Evolutionary conservation across 2,113 vertebrate species (phyloP).

Genomic region (Rhinolophus ferrumequinum): DNA sequence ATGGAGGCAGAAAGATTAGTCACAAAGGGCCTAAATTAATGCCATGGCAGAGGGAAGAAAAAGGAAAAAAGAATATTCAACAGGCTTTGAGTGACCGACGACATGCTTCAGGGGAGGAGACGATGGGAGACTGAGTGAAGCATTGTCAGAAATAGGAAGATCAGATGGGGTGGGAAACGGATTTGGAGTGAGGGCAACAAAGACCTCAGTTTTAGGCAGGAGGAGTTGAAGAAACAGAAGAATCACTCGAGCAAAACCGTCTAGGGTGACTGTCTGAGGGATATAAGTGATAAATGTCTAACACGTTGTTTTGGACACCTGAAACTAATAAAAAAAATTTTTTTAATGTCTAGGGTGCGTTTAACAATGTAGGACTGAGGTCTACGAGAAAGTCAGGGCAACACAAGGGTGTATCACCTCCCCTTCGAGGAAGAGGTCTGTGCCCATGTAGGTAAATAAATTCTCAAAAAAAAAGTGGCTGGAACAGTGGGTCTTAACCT

Average conservation of each 20-base stretch:
- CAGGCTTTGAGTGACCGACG: not conserved
- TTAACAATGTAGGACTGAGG: not conserved
- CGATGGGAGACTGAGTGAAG: not conserved
- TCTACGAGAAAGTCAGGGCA: not conserved
- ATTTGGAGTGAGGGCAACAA: not conserved
- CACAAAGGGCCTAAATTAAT: not conserved
- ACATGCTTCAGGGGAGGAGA: not conserved
- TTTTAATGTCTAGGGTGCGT: not conserved
- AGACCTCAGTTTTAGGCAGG: not conserved
- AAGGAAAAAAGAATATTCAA: not conserved
- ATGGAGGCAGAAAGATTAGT: slow-evolving; percentile 21
- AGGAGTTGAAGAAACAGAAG: slow-evolving; percentile 19
- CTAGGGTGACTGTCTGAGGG: not conserved
- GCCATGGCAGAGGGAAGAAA: not conserved
- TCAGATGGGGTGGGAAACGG: not conserved
- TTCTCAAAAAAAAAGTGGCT: not conserved
- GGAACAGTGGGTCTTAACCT: not conserved
- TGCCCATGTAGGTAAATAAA: not conserved
- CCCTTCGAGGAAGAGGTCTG: not conserved
- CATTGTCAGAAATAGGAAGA: not conserved
- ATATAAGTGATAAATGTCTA: too few relatives aligned
- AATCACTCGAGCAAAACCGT: slow-evolving; percentile 23
- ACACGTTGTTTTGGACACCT: too few relatives aligned
- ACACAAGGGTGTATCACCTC: not conserved
- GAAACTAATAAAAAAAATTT: too few relatives aligned